Base-by-base conservation (phyloP, 1,140 invertebrate species). In the Calosoma granatense region DNA sequence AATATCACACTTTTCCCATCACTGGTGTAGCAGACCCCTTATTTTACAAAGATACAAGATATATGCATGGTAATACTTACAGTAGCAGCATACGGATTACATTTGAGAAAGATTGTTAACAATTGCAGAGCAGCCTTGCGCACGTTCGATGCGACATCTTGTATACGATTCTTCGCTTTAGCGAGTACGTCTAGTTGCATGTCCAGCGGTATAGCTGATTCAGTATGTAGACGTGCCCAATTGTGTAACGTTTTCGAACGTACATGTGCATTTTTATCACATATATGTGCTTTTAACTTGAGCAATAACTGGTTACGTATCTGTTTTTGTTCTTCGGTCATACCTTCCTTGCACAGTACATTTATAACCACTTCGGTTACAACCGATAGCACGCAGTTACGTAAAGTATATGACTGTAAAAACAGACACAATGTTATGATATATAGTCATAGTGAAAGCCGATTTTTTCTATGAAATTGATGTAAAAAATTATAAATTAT, bases 241-340 rank as follows among this genome's bases (percentile, higher is more conserved):
- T 86, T 81, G 63, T 90, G 84, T 19, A 93, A 72, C 1, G 78
- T 81, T 72, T 86, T 88, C 43, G 87, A 85, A 55, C 92, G 76
- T 1, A 93, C 90, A 67, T 88, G 91, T 2, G 90, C 86, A 64
- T 91, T 85, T 1, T 80, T 65, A 70, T 95, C 92, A 61, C 86
- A 80, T 47, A 93, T 80, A 67, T 94, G 91, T n/a, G 89, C 83
- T 65, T 87, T 76, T 2, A 93, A 70, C 61, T 79, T 75, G 56
- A 87, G 81, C 1, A 92, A 73, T 57, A 88, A 85, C 61, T 86
- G 79, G 65, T 90, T 82, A 1, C 88, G 76, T 43, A 78, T 74
- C 21, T 78, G 71, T 61, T 80, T 80, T 47, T 80, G 72, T 59
- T 84, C 83, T n/a, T 83, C 77, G 22, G 79, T 74, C 9, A 92